Conservation (phyloP, 2,888 invertebrate genomes). For the Calameuta filiformis region DNA sequence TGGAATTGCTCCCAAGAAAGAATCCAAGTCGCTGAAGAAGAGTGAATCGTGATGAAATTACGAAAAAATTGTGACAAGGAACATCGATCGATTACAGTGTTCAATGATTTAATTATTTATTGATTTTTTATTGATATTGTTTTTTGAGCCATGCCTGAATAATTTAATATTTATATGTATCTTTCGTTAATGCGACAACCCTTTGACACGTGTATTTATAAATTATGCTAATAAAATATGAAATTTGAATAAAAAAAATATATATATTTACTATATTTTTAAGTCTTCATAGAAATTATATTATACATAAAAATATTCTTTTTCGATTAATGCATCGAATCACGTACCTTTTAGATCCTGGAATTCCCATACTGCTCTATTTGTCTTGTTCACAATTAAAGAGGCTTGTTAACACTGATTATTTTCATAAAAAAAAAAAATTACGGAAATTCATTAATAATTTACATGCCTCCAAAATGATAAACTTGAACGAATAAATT, state of each 20-base stretch:
- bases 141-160: background rate
- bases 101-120: background rate
- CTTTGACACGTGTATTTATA: background rate
- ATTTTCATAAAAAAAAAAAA: background rate
- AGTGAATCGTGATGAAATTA: background rate
- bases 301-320: background rate
- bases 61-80: background rate
- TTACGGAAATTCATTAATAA: background rate
- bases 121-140: background rate
- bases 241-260: background rate
- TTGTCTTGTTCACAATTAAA: background rate
- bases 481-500: background rate
- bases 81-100: background rate
- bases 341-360: constrained; percentile 1
- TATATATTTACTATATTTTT: too few relatives aligned
- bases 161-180: background rate
- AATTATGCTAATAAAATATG: background rate
- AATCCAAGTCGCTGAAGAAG: background rate
- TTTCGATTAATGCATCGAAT: background rate
- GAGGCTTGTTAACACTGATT: background rate
- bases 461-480: background rate
- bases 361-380: background rate
- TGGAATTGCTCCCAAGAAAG: background rate
- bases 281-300: background rate
- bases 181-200: background rate